Conservation (phyloP, 2,113 vertebrate species). For the Camelus dromedarius region DNA sequence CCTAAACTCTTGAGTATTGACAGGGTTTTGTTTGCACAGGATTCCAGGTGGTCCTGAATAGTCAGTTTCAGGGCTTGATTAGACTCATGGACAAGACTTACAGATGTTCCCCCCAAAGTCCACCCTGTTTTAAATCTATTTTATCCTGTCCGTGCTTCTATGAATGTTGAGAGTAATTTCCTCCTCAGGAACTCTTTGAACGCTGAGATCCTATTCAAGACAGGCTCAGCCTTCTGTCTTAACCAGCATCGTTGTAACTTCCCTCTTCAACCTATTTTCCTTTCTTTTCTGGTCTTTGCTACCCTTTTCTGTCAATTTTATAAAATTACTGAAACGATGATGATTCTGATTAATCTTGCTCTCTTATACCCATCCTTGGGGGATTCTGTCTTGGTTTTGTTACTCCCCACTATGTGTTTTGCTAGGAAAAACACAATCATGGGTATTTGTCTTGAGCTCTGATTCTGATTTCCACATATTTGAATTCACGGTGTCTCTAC, state of each 20-base stretch:
- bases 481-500: neutral
- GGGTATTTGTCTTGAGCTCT: neutral
- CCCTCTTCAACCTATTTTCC: neutral
- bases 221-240: neutral
- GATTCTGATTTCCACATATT: constrained; percentile 8
- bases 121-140: neutral
- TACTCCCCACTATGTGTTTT: neutral
- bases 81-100: constrained; percentile 3
- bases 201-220: neutral
- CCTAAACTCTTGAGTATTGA: neutral
- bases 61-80: neutral
- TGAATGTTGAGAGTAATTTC: neutral
- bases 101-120: neutral
- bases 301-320: neutral
- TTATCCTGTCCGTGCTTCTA: neutral
- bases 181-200: neutral
- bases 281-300: neutral
- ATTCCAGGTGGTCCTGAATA: neutral
- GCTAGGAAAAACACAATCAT: neutral
- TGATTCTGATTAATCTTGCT: neutral
- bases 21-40: neutral
- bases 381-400: neutral
- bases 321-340: neutral
- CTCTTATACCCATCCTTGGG: neutral
- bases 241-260: neutral